Evolutionary conservation across 2,797 vertebrate genomes (phyloP).

Genomic region (Taenioides sp.): DNA sequence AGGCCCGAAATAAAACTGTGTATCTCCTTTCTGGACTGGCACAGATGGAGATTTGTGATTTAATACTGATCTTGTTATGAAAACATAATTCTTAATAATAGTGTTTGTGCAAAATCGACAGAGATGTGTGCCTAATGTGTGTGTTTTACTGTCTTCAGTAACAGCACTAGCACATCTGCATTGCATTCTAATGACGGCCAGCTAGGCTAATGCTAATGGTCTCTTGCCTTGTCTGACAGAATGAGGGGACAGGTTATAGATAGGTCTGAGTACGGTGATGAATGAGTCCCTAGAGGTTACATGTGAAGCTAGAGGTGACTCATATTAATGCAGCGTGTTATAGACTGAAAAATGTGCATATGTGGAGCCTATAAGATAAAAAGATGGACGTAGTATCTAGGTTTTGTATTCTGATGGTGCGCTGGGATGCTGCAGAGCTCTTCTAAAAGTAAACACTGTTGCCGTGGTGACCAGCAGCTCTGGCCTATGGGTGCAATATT

Average conservation of each 20-base stretch:
- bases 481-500: background rate
- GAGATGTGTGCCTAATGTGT: constrained; percentile 5
- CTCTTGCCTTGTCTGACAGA: constrained; percentile 9
- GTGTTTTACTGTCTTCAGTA: constrained; percentile 11
- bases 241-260: constrained; percentile 17
- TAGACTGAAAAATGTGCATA: background rate
- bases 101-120: background rate
- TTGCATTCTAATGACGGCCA: background rate
- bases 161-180: constrained; percentile 23
- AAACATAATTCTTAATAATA: no score
- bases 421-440: background rate
- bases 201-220: constrained; percentile 4
- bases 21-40: background rate
- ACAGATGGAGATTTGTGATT: background rate
- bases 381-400: background rate
- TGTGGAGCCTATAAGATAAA: background rate
- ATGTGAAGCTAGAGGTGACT: background rate
- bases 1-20: no score
- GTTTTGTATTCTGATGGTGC: background rate
- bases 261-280: constrained; percentile 6
- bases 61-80: background rate
- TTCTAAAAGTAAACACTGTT: constrained; percentile 8
- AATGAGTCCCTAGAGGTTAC: constrained; percentile 10
- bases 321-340: background rate
- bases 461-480: constrained; percentile 6